These are phyloP conservation scores for Agriopis leucophaearia DNA, from an alignment of 2,888 invertebrate species.

Conservation along the genomic window DNA sequence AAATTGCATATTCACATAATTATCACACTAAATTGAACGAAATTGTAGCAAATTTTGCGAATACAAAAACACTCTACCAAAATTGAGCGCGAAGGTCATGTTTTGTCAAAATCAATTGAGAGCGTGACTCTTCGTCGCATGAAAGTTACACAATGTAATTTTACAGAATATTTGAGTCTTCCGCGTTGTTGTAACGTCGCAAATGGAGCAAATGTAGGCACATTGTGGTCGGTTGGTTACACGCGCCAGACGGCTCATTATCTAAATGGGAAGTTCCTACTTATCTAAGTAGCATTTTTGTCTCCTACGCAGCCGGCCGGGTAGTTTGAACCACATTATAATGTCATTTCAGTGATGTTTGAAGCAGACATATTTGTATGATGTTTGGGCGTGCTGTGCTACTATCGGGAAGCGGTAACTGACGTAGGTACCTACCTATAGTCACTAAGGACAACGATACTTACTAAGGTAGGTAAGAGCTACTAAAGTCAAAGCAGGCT, in stretches of 20 bases:
- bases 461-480: not conserved
- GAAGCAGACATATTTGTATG: slow-evolving; percentile 13
- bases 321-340: slow-evolving; percentile 26
- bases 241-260: slow-evolving; percentile 59
- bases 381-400: slow-evolving; percentile 2
- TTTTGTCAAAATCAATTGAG: slow-evolving; percentile 18
- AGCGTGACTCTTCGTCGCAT: slow-evolving; percentile 3
- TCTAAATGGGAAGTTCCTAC: slow-evolving; percentile 74
- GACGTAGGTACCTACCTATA: too few species aligned
- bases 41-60: slow-evolving; percentile 11
- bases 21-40: slow-evolving; percentile 28
- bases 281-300: slow-evolving; percentile 73
- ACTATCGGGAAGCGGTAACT: slow-evolving; percentile 11
- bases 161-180: slow-evolving; percentile 12
- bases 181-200: slow-evolving; percentile 22
- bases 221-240: slow-evolving; percentile 35
- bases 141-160: slow-evolving; percentile 1
- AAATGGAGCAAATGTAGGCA: slow-evolving; percentile 26
- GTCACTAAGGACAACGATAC: not conserved
- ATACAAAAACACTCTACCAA: slow-evolving; percentile 6
- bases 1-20: slow-evolving; percentile 31
- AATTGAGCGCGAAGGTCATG: slow-evolving; percentile 9
- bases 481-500: not conserved
- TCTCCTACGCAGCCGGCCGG: slow-evolving; percentile 56
- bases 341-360: slow-evolving; percentile 26